Conservation (phyloP, 2,888 invertebrate species). For the Scaptomyza cyrtandrae region DNA sequence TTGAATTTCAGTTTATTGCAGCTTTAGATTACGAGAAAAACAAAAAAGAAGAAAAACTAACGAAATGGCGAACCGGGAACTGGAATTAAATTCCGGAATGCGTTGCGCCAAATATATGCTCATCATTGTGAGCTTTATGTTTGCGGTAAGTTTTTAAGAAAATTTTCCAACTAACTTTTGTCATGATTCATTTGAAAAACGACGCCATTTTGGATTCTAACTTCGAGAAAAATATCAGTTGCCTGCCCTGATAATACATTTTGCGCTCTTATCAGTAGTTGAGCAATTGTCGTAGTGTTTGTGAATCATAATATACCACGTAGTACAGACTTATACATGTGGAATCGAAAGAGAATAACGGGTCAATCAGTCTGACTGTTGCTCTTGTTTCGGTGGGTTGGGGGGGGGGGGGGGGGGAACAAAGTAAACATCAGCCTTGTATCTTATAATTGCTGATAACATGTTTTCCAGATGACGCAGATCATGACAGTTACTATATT, state of each 20-base stretch:
- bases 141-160: slow-evolving; percentile 88
- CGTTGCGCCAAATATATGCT: slow-evolving; percentile 91
- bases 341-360: slow-evolving; percentile 20
- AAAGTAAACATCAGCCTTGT: slow-evolving; percentile 4
- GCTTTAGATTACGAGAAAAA: slow-evolving; percentile 2
- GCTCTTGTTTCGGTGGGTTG: slow-evolving; percentile 17
- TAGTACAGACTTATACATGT: background rate
- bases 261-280: slow-evolving; percentile 41
- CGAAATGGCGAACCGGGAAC: slow-evolving; percentile 70
- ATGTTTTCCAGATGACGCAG: slow-evolving; percentile 17
- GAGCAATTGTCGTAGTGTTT: slow-evolving; percentile 27
- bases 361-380: slow-evolving; percentile 20
- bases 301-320: slow-evolving; percentile 25
- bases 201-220: slow-evolving; percentile 49
- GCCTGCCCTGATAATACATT: slow-evolving; percentile 27
- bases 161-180: background rate
- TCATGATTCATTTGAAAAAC: slow-evolving; percentile 50
- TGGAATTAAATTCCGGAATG: slow-evolving; percentile 88
- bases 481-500: background rate
- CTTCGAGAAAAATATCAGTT: slow-evolving; percentile 2
- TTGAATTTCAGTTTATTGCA: slow-evolving; percentile 26
- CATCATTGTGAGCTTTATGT: slow-evolving; percentile 90
- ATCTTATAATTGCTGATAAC: slow-evolving; percentile 18
- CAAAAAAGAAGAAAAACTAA: slow-evolving; percentile 3
- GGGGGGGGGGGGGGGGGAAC: too few species aligned